Evolutionary conservation across 2,888 invertebrate genomes (phyloP), one percentile per base, ranked within the genome.

Genomic region (Megastigmus dorsalis): DNA sequence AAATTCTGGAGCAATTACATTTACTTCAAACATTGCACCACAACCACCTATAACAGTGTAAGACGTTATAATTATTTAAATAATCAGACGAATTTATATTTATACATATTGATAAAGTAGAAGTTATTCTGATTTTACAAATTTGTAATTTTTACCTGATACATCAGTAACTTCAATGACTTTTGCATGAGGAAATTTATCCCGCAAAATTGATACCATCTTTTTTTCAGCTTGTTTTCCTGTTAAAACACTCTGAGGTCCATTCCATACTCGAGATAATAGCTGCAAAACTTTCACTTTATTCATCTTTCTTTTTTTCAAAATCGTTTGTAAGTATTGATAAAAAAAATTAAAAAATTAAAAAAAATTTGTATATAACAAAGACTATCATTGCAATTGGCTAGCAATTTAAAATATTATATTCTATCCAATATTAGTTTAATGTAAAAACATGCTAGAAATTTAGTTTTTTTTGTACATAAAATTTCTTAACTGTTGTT

Each of bases 21-120:
- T 87, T 43, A 93, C 91, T 88, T 94, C 93, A 87, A 92, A 95
- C 94, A 95, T 95, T 15, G 94, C 94, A 1, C 95, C 95, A 85
- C 95, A 94, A 59, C 95, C 93, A 71, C 95, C 95, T 91, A 23
- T 5, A 70, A 33, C 13, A 54, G n/a, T 33, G 2, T 20, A 9
- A 18, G 36, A 38, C 28, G 23, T 57, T 36, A n/a, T n/a, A 41
- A 9, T 62, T n/a, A 15, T 15, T 59, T 15, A 33, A 63, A 13
- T 41, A 18, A 63, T 38, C 13, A 23, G 4, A 9, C 18, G 5
- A 2, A 38, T 30, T n/a, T 43, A 41, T 41, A 7, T 33, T 60
- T 36, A 77, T 6, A n/a, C n/a, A n/a, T n/a, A n/a, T n/a, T n/a
- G 74, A 78, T 4, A 60, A 78, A 54, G n/a, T 54, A 1, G 30